Conservation (phyloP, 2,797 vertebrate species). For the Brotula barbata region DNA sequence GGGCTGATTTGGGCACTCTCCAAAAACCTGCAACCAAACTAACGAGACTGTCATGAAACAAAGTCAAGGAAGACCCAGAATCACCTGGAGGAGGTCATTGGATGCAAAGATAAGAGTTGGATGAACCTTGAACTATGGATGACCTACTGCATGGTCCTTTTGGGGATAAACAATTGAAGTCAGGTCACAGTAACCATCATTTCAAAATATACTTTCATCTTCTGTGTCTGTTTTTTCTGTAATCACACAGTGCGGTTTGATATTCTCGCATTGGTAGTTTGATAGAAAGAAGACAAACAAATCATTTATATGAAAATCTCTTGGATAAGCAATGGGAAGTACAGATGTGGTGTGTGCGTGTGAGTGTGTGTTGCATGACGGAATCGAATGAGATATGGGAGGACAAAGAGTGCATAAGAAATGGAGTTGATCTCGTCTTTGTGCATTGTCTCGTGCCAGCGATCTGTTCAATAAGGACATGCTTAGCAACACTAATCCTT, state of each 20-base stretch:
- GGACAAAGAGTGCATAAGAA: conserved; percentile 22
- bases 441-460: conserved; percentile 46
- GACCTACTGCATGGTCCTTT: too few relatives aligned
- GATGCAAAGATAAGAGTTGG: too few relatives aligned
- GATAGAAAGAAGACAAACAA: background rate
- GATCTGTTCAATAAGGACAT: conserved; percentile 42
- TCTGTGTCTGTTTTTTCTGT: background rate
- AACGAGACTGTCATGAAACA: too few relatives aligned
- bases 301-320: background rate
- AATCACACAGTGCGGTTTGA: background rate
- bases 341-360: background rate
- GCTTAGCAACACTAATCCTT: conserved; percentile 48
- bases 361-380: background rate
- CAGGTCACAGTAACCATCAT: too few relatives aligned
- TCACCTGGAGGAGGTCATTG: too few relatives aligned
- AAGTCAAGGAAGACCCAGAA: too few relatives aligned
- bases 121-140: too few relatives aligned
- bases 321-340: conserved; percentile 4
- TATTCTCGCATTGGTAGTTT: background rate
- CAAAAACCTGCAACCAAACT: too few relatives aligned
- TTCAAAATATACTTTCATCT: too few relatives aligned
- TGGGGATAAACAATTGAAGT: too few relatives aligned
- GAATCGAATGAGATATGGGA: conserved; percentile 21
- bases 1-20: too few relatives aligned
- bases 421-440: conserved; percentile 2